Evolutionary conservation across 2,888 invertebrate genomes (phyloP), one percentile per base, ranked within the genome.

Genomic region (Cosmia trapezina): DNA sequence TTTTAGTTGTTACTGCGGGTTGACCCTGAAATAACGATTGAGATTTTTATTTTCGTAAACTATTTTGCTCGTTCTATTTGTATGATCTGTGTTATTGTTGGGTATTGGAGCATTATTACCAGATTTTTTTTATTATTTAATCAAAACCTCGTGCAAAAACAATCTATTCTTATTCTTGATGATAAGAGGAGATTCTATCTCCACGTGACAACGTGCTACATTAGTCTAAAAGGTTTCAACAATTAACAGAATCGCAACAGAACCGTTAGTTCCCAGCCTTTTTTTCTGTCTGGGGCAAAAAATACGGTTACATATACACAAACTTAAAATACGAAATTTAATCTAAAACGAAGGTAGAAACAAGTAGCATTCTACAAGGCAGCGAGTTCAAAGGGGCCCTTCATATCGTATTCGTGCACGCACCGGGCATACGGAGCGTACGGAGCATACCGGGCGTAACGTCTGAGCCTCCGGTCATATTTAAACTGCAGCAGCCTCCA

Each of bases 381-480:
- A 43, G 54, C 47, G n/a, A 57, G 62, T 73, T 83, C 77, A 80
- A 86, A 85, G 71, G 57, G 51, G 51, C 73, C 37, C 83, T 87
- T 89, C 88, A 90, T 90, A 87, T 69, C 78, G 86, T 87, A 89
- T 90, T 89, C 88, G 67, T 70, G 78, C 83, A 90, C 90, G 88
- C 88, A 89, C 70, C 70, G 63, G 54, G 62, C 82, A 65, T 73
- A 70, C 9, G 33, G 19, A 37, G 37, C 47, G 14, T 47, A 19
- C 56, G 28, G 28, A 53, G 28, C 54, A 14, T 49, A 56, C 33
- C 14, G 22, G 61, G 61, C 81, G 70, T 76, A 69, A 80, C 78
- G 84, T 83, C 78, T 84, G 70, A 81, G 54, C 51, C 57, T 70
- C 54, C 19, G 78, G 81, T 83, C 83, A 86, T 87, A 78, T 88